Percentiles rank a stretch among this genome's conserved stretches.
phyloP scores from a whole-genome alignment of 2,888 invertebrate species.

The Calephelis perditalis region DNA sequence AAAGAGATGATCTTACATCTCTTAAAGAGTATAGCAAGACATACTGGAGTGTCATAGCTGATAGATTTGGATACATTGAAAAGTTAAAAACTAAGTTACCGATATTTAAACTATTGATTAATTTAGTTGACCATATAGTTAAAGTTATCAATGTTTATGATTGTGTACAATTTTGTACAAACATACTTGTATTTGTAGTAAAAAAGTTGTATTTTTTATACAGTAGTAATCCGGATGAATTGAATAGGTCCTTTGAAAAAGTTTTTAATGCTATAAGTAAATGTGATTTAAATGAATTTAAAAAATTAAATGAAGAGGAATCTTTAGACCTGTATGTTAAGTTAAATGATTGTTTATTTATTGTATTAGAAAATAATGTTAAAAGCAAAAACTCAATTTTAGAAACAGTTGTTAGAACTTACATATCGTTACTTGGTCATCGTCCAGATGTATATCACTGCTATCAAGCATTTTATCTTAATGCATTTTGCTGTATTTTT shows the following conservation, averaged over 20 bases:
- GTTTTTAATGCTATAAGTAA: conserved; percentile 47
- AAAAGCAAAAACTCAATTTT: conserved; percentile 41
- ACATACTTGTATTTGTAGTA: conserved; percentile 43
- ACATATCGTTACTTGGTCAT: conserved; percentile 44
- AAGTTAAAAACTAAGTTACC: conserved; percentile 41
- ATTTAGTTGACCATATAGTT: conserved; percentile 46
- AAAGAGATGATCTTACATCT: conserved; percentile 41
- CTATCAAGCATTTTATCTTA: conserved; percentile 51
- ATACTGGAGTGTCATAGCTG: conserved; percentile 59
- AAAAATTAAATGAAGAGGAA: conserved; percentile 40
- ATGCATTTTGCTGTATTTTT: conserved; percentile 47
- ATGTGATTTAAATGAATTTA: conserved; percentile 41
- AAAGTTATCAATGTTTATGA: conserved; percentile 52
- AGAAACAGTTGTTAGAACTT: conserved; percentile 34
- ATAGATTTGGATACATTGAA: conserved; percentile 52
- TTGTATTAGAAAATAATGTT: conserved; percentile 48
- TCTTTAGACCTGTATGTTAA: conserved; percentile 46
- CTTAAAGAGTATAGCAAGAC: conserved; percentile 54
- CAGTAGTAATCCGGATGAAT: conserved; percentile 38
- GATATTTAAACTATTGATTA: conserved; percentile 49
- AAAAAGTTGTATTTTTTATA: conserved; percentile 55
- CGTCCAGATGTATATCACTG: conserved; percentile 47
- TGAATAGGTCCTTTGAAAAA: conserved; percentile 39
- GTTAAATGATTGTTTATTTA: conserved; percentile 53
- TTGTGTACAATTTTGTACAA: conserved; percentile 45